A percentile compares a stretch with the other conserved stretches of the same genome.
Evolutionary conservation across 2,113 vertebrate species (phyloP).

Genomic region (Tychaedon coryphoeus): DNA sequence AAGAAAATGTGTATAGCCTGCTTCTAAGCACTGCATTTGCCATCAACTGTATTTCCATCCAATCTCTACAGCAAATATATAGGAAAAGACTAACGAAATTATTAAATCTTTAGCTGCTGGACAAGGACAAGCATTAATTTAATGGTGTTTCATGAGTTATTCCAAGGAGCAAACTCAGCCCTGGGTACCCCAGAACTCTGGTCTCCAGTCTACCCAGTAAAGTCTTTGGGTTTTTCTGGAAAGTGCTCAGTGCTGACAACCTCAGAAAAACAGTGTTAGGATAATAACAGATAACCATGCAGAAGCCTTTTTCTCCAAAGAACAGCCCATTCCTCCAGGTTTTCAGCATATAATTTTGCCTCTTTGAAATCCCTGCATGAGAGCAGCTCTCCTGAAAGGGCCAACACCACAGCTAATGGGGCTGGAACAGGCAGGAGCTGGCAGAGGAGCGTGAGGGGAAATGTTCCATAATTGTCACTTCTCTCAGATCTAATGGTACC

Average conservation of each 20-base stretch:
- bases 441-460: background rate
- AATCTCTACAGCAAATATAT: background rate
- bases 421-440: background rate
- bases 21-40: background rate
- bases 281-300: background rate
- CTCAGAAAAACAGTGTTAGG: background rate
- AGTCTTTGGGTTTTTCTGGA: too few species aligned
- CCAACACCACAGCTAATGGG: background rate
- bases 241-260: background rate
- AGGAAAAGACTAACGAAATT: background rate
- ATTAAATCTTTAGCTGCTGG: background rate
- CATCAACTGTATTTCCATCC: background rate
- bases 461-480: background rate
- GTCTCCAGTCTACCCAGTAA: background rate
- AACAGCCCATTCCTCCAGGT: background rate
- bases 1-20: background rate
- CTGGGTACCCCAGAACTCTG: accelerated
- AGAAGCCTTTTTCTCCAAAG: background rate
- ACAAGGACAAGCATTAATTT: background rate
- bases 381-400: background rate
- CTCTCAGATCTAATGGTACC: background rate
- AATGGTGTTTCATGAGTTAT: background rate
- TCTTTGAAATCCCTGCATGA: background rate
- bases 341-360: background rate
- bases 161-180: background rate